Conservation (phyloP, 2,888 invertebrate genomes). For the Drosophila mayaguana region DNA sequence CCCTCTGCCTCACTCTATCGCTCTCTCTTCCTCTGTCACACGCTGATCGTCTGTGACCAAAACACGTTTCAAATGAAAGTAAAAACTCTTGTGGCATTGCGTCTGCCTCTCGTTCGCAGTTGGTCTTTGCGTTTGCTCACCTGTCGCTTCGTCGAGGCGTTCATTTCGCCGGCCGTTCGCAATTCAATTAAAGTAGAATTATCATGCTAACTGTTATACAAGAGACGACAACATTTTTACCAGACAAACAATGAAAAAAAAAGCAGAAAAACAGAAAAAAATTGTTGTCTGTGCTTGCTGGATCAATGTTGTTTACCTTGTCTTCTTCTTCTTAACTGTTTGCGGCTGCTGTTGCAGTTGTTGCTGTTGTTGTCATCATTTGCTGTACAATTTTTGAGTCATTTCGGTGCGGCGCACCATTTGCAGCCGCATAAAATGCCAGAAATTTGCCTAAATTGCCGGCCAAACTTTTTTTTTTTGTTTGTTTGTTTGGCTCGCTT, state of each 20-base stretch:
- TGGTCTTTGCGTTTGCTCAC: constrained; percentile 66
- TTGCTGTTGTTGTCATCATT: constrained; percentile 49
- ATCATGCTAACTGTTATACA: constrained; percentile 59
- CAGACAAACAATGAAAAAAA: not conserved
- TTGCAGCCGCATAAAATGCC: constrained; percentile 60
- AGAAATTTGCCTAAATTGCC: constrained; percentile 74
- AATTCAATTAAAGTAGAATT: constrained; percentile 71
- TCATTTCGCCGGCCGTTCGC: constrained; percentile 39
- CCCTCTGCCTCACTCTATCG: not conserved
- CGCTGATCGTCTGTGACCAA: constrained; percentile 46
- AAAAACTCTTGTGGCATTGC: constrained; percentile 80
- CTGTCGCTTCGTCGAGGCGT: constrained; percentile 47
- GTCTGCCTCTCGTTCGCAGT: constrained; percentile 46
- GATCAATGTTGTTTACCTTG: constrained; percentile 62
- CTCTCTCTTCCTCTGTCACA: not conserved
- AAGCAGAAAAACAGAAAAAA: constrained; percentile 6
- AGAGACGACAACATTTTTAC: constrained; percentile 16
- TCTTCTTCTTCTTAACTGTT: constrained; percentile 38
- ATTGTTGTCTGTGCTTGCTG: constrained; percentile 31
- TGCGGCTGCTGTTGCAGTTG: constrained; percentile 5
- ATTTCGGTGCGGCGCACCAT: constrained; percentile 52
- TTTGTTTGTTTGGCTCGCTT: constrained; percentile 7
- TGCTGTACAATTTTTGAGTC: constrained; percentile 58
- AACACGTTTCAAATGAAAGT: constrained; percentile 84
- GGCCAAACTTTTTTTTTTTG: constrained; percentile 21